Conservation (phyloP, 2,888 invertebrate genomes). For the Troides helena region DNA sequence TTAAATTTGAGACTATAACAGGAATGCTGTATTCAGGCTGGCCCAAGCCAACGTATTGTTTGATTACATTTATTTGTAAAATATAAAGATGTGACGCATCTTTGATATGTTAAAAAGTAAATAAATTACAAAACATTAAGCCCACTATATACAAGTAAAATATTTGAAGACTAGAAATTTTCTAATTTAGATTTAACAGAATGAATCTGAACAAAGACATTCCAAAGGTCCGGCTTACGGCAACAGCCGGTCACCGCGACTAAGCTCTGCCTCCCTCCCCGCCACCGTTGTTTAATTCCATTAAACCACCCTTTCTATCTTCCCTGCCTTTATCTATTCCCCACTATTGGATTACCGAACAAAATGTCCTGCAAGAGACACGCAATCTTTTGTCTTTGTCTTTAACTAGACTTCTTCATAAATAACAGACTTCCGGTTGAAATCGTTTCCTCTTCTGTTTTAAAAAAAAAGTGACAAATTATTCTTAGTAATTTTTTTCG, state of each 20-base stretch:
- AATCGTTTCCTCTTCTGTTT: not conserved
- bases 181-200: conserved; percentile 28
- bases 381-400: conserved; percentile 64
- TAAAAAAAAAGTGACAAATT: not conserved
- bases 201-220: conserved; percentile 68
- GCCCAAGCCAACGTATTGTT: no score
- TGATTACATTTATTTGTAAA: no score
- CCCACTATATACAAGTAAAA: not conserved
- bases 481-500: not conserved
- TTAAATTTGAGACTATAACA: no score
- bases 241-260: conserved; percentile 42
- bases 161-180: not conserved
- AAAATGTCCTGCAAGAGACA: conserved; percentile 74
- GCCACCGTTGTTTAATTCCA: conserved; percentile 75
- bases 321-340: conserved; percentile 72
- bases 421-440: not conserved
- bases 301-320: conserved; percentile 79
- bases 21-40: no score
- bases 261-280: conserved; percentile 38
- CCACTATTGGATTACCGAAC: conserved; percentile 76
- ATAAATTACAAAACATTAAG: not conserved
- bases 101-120: not conserved
- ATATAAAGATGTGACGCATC: no score
- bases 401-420: conserved; percentile 58
- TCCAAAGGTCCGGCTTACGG: conserved; percentile 71